Evolutionary conservation across 2,797 vertebrate species (phyloP).

Genomic region (Discoglossus pictus): DNA sequence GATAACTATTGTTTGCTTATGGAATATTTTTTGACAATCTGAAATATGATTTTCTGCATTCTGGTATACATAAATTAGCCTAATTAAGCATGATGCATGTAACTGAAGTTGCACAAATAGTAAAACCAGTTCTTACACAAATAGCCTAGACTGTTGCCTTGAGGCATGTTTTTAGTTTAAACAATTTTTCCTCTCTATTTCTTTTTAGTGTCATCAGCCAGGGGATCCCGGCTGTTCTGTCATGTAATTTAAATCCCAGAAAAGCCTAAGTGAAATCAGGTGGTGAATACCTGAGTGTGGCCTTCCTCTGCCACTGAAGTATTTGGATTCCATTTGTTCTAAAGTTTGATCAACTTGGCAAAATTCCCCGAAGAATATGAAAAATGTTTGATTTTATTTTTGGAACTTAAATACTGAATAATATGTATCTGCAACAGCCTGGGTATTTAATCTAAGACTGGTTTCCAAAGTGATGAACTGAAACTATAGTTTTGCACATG

Average conservation of each 20-base stretch:
- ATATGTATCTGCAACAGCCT: not conserved
- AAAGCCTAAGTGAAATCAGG: conserved; percentile 9
- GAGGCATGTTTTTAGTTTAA: no score
- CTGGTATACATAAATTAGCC: no score
- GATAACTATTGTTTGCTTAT: no score
- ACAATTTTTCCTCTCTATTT: not conserved
- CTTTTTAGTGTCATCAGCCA: conserved; percentile 59
- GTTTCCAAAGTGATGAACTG: no score
- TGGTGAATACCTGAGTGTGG: not conserved
- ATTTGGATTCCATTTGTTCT: conserved; percentile 24
- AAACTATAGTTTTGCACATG: no score
- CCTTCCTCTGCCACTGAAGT: conserved; percentile 14
- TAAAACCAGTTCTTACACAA: no score
- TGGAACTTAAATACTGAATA: not conserved
- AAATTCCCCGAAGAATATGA: not conserved
- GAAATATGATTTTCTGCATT: no score
- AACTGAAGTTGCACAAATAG: no score
- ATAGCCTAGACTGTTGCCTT: no score
- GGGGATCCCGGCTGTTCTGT: conserved; percentile 72
- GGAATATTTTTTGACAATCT: no score
- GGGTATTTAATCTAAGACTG: no score
- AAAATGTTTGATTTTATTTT: not conserved
- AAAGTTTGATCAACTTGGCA: conserved; percentile 11
- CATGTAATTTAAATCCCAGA: conserved; percentile 69
- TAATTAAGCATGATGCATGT: no score